Evolutionary conservation across 2,113 vertebrate species (phyloP).

Genomic region (Chlamydotis undulata): DNA sequence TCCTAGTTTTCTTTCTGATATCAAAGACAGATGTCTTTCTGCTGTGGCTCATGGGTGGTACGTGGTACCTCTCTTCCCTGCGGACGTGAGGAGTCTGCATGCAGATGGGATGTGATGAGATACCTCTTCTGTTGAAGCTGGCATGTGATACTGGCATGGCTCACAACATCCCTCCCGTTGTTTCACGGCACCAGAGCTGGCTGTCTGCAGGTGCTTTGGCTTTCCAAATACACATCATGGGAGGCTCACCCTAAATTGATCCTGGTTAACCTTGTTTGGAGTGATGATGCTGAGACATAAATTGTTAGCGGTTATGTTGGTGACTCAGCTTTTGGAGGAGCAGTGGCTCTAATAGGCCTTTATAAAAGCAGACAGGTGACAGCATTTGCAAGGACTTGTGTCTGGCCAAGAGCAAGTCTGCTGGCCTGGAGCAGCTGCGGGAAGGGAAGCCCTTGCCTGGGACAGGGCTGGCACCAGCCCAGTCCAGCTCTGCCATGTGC

Average conservation of each 20-base stretch:
- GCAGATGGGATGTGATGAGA: not conserved
- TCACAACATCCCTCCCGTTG: not conserved
- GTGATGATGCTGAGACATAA: not conserved
- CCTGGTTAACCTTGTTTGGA: not conserved
- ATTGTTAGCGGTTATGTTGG: not conserved
- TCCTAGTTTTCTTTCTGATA: not conserved
- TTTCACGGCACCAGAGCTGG: accelerated
- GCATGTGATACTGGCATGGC: accelerated
- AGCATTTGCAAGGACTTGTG: not conserved
- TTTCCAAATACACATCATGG: not conserved
- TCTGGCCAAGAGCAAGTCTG: constrained; percentile 40
- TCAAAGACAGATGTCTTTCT: not conserved
- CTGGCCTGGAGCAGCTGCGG: constrained; percentile 31
- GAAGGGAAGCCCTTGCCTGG: constrained; percentile 19
- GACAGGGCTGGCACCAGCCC: not conserved
- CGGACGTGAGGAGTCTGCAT: not conserved
- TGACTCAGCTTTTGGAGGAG: constrained; percentile 12
- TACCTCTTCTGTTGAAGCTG: not conserved
- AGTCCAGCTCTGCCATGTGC: constrained; percentile 8
- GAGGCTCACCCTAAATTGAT: not conserved
- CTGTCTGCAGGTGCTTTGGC: not conserved
- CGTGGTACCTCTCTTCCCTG: not conserved
- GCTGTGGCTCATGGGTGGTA: not conserved
- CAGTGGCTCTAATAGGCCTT: not conserved
- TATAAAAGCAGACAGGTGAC: constrained; percentile 42